Base-by-base conservation (phyloP, 2,797 vertebrate genomes). In the Sebastiscus tertius region DNA sequence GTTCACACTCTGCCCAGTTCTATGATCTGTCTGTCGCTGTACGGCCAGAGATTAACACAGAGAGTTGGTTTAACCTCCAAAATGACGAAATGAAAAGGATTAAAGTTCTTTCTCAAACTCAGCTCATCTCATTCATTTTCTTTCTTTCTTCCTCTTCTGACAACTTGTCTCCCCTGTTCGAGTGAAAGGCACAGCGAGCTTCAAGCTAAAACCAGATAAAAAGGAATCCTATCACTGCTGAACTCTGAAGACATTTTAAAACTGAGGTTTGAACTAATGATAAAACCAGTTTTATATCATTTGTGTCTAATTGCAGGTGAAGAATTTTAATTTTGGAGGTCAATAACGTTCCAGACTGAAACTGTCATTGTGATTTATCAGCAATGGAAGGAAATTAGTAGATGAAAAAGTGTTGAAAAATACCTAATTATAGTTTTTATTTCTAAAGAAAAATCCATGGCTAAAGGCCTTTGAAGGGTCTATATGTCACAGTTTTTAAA, bases 41-140 rank as follows among this genome's bases (percentile, higher is more conserved):
- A 11, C 66, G 12, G 14, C 26, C 49, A 56, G 5, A 61, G 58
- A 33, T 76, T 75, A 85, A 73, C 13, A 26, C 14, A 36, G 60
- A 24, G 68, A 42, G 61, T 55, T 39, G 34, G 8, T 84, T 79
- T 69, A 82, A 22, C 36, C 58, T 82, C 60, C 72, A 69, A 72
- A 81, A 81, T 66, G 60, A 67, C 72, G 77, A 72, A 82, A 81
- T 66, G 56, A 67, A 77, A 72, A 67, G 83, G 72, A 88, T 82
- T 87, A 72, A 74, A 81, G 54, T 68, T 88, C 56, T 81, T 74
- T 85, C 56, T 87, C 67, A 72, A 81, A 79, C 60, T 79, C 67
- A 75, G 65, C 61, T 59, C 60, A 84, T 82, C 61, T 77, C 69
- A 82, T 89, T 81, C 84, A 33, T 52, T 66, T 65, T 74, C 14